A percentile compares a stretch with the other conserved stretches of the same genome.
Conservation (phyloP, 2,888 invertebrate genomes). For the Diarsia mendica region DNA sequence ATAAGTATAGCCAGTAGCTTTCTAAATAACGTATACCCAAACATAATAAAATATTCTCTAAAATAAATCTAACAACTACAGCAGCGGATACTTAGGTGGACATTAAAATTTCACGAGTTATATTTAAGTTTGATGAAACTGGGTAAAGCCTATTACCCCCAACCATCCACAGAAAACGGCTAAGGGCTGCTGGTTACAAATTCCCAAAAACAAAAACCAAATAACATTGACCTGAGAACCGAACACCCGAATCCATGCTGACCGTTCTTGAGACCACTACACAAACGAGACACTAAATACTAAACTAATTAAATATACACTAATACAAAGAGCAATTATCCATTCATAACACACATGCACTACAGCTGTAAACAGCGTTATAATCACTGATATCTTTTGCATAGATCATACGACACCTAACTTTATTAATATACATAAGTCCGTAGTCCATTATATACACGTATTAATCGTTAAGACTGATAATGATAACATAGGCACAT, state of each 20-base stretch:
- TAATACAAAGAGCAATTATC: neutral
- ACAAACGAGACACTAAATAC: neutral
- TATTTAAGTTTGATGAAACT: too few species aligned
- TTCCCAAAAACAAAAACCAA: neutral
- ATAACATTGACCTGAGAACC: neutral
- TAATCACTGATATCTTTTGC: conserved; percentile 45
- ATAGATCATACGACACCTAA: conserved; percentile 26
- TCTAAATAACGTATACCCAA: too few species aligned
- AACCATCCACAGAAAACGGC: neutral
- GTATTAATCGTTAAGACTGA: conserved; percentile 1
- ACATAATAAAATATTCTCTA: too few species aligned
- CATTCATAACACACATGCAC: conserved; percentile 30
- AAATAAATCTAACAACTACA: too few species aligned
- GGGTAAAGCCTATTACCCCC: neutral
- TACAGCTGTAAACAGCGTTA: conserved; percentile 32
- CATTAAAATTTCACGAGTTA: too few species aligned
- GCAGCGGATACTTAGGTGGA: too few species aligned
- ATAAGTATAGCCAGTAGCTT: too few species aligned
- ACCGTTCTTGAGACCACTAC: neutral
- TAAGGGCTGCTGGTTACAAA: neutral
- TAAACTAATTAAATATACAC: neutral
- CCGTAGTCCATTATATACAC: conserved; percentile 20
- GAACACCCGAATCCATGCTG: neutral
- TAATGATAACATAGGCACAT: conserved; percentile 28
- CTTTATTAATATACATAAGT: conserved; percentile 6